Evolutionary conservation across 1,140 invertebrate species (phyloP), one percentile per base, ranked within the genome.

Genomic region (Drosophila pandora): DNA sequence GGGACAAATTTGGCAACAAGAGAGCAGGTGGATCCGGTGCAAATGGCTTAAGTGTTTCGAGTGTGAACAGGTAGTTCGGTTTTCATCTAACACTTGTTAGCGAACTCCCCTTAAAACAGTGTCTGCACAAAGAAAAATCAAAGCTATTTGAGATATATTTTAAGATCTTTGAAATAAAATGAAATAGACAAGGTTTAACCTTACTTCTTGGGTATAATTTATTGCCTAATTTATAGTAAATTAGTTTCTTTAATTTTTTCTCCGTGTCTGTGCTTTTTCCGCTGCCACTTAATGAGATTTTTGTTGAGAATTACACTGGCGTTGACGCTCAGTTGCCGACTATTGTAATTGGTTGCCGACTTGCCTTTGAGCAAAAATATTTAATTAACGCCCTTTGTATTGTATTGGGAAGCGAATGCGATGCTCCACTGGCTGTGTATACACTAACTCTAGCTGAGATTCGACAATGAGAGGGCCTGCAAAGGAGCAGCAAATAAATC

Each of bases 301-400:
- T 87, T 82, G 82, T 79, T 82, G 50, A 75, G 79, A 70, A 77
- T 81, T 68, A 71, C 77, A 64, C 67, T 76, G 59, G 48, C 48
- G 68, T 60, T 75, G 69, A 57, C 48, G 60, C 50, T 52, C 53
- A 59, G 48, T 25, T 65, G 55, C 43, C 57, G 37, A 69, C 65
- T 32, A 69, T 70, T 81, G 77, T 65, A 73, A 87, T 81, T 73
- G 82, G 68, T 62, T 78, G 72, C 47, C 73, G 71, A 48, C 72
- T 76, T 61, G 77, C 81, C 81, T 87, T 87, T 85, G 82, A 64
- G 58, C 62, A 39, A 65, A 85, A 87, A 87, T 85, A 85, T 85
- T 85, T 87, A 87, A 85, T 85, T 78, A 85, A 85, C 83, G 72
- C 83, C 83, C 65, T 85, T 87, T 82, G 82, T 85, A 74, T 43